Conservation (phyloP, 2,797 vertebrate species). For the Falco rusticolus region DNA sequence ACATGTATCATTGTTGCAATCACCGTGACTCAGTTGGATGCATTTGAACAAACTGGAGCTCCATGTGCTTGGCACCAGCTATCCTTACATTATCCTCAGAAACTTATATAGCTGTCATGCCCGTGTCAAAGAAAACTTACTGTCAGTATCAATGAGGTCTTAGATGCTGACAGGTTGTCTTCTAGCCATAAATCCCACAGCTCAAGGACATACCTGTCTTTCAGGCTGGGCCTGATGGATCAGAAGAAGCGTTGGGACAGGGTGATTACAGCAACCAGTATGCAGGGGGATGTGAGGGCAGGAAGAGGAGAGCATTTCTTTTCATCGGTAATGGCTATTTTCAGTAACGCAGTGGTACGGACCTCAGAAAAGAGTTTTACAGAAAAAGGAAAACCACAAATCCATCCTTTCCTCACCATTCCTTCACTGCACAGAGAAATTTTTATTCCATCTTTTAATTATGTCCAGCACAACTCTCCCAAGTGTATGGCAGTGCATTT, state of each 20-base stretch:
- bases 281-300: background rate
- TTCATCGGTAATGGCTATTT: background rate
- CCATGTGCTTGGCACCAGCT: background rate
- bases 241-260: background rate
- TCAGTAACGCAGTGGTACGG: no score
- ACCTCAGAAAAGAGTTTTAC: no score
- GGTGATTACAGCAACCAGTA: background rate
- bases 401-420: no score
- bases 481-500: no score
- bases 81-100: background rate
- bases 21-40: background rate
- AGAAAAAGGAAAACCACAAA: no score
- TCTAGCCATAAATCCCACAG: background rate
- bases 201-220: background rate
- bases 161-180: background rate
- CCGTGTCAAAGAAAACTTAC: background rate
- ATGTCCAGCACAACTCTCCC: no score
- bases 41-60: background rate
- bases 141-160: background rate
- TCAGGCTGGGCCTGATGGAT: background rate
- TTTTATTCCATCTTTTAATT: no score
- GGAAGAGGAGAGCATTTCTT: background rate
- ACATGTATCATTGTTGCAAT: background rate
- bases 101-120: background rate
- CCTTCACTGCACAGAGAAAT: no score